Conservation (phyloP, 2,888 invertebrate species). For the Apodemia mormo region DNA sequence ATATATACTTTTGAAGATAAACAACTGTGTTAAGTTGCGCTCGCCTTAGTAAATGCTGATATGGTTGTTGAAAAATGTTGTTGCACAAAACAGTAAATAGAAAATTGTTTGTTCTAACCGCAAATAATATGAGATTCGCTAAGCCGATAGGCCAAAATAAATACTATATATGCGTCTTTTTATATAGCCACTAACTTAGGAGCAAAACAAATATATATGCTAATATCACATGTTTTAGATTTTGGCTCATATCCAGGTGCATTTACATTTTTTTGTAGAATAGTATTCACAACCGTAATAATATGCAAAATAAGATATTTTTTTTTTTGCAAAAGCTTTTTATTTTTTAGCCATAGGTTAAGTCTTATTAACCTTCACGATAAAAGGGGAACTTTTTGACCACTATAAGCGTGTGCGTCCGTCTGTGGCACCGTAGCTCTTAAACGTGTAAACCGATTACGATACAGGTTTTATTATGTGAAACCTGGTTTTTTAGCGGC, state of each 20-base stretch:
- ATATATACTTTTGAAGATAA: too few relatives aligned
- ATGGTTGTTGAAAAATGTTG: neutral
- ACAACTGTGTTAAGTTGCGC: too few relatives aligned
- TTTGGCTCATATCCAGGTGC: conserved; percentile 27
- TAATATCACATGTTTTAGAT: conserved; percentile 24
- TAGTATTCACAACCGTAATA: neutral
- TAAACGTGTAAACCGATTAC: too few relatives aligned
- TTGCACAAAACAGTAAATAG: neutral
- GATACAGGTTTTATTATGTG: too few relatives aligned
- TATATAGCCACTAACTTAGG: neutral
- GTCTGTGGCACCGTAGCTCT: too few relatives aligned
- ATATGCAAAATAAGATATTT: neutral
- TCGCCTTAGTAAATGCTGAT: too few relatives aligned
- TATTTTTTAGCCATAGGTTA: too few relatives aligned
- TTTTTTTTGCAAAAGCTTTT: too few relatives aligned
- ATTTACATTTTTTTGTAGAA: neutral
- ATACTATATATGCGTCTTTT: conserved; percentile 4
- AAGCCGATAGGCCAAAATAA: neutral
- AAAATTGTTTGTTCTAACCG: neutral
- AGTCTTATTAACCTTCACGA: too few relatives aligned
- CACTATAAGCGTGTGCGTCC: too few relatives aligned
- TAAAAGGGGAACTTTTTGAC: too few relatives aligned
- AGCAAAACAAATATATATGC: conserved; percentile 27
- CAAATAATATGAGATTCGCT: neutral
- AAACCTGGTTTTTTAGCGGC: too few relatives aligned